Evolutionary conservation across 2,888 invertebrate genomes (phyloP).

Genomic region (Drosophila algonquin): DNA sequence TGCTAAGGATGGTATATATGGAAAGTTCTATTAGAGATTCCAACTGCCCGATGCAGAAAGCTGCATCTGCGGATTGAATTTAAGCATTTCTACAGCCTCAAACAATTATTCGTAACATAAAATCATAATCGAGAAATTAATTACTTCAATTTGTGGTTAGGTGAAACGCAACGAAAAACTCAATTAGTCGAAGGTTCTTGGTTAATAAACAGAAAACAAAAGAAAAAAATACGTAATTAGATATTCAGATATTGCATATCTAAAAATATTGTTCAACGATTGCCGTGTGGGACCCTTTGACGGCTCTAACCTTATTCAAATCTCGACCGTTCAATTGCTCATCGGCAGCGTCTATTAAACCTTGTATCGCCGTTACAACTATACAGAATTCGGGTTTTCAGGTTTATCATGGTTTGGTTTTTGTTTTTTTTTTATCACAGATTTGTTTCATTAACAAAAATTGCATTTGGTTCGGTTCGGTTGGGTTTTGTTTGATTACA

Average conservation of each 20-base stretch:
- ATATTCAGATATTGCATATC: conserved; percentile 23
- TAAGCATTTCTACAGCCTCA: conserved; percentile 45
- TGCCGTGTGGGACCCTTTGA: conserved; percentile 50
- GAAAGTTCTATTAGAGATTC: background rate
- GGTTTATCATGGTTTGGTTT: conserved; percentile 13
- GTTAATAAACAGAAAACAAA: conserved; percentile 57
- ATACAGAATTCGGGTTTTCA: conserved; percentile 30
- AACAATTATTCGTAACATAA: conserved; percentile 11
- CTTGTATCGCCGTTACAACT: conserved; percentile 85
- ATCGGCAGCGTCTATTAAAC: conserved; percentile 84
- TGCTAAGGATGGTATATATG: conserved; percentile 40
- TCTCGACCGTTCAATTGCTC: conserved; percentile 84
- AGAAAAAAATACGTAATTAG: conserved; percentile 43
- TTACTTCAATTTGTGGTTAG: conserved; percentile 40
- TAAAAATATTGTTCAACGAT: conserved; percentile 47
- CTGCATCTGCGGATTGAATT: background rate
- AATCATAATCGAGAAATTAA: conserved; percentile 28
- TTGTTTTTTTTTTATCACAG: too few relatives aligned
- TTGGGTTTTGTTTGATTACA: conserved; percentile 12
- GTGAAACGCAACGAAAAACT: conserved; percentile 33
- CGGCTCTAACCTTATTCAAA: conserved; percentile 82
- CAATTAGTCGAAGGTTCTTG: conserved; percentile 45
- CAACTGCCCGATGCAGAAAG: background rate
- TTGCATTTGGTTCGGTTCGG: background rate
- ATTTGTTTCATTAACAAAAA: conserved; percentile 5